phyloP scores from a whole-genome alignment of 2,888 invertebrate species.

The Limnephilus rhombicus region DNA sequence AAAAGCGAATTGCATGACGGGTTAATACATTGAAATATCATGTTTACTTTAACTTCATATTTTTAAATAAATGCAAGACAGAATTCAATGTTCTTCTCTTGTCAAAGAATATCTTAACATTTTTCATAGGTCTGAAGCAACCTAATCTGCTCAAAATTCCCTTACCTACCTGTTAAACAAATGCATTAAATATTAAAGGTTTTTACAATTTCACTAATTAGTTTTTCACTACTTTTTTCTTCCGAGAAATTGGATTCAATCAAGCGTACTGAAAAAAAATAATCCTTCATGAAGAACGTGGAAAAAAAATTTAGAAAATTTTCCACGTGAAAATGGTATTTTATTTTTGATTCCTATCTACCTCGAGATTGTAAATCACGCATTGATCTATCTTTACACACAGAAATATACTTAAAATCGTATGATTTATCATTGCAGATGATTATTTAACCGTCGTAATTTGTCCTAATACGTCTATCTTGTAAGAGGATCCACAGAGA shows the following conservation, averaged over 20 bases:
- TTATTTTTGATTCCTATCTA: not conserved
- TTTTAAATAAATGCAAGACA: too few relatives aligned
- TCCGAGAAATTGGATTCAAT: slow-evolving; percentile 2
- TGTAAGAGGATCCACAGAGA: not conserved
- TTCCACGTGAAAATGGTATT: not conserved
- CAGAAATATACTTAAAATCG: not conserved
- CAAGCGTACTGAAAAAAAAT: slow-evolving; percentile 2
- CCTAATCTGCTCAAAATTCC: not conserved
- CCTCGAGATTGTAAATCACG: not conserved
- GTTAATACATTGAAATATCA: too few relatives aligned
- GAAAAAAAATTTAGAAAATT: not conserved
- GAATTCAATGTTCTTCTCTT: not conserved
- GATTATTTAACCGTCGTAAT: not conserved
- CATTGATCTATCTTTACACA: not conserved
- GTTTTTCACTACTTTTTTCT: not conserved
- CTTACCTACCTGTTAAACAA: not conserved
- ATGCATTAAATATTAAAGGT: slow-evolving; percentile 2
- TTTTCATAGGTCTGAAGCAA: not conserved
- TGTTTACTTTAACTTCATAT: too few relatives aligned
- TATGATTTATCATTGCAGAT: not conserved
- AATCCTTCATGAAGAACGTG: not conserved
- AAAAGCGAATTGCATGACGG: too few relatives aligned
- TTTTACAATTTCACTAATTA: not conserved
- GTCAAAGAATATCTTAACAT: not conserved
- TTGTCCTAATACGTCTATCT: not conserved